Percentiles rank a stretch among this genome's conserved stretches.
Conservation (phyloP, 2,113 vertebrate genomes). For the Girardinichthys multiradiatus region DNA sequence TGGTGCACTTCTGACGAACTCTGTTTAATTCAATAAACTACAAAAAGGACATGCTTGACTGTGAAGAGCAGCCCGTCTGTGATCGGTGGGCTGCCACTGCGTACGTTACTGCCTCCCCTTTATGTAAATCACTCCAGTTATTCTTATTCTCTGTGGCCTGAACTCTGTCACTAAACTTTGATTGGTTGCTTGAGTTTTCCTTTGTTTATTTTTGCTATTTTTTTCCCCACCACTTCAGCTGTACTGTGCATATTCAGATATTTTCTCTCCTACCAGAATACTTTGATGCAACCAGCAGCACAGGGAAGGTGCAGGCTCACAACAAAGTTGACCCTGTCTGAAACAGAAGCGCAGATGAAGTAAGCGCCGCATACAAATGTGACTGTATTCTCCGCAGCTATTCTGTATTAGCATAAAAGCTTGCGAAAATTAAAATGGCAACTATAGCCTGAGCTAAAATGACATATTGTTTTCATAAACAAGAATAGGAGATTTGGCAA, state of each 20-base stretch:
- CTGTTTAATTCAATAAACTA: not conserved
- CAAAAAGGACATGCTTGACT: not conserved
- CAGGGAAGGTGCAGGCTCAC: constrained; percentile 34
- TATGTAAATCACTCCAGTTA: not conserved
- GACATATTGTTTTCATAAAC: constrained; percentile 21
- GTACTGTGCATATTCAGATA: constrained; percentile 29
- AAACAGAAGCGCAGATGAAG: constrained; percentile 34
- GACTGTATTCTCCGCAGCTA: constrained; percentile 21
- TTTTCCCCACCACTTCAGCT: constrained; percentile 19
- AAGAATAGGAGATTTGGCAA: constrained; percentile 15
- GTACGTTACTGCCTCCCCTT: not conserved
- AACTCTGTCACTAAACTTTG: constrained; percentile 19
- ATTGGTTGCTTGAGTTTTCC: constrained; percentile 8
- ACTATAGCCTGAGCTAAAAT: constrained; percentile 20
- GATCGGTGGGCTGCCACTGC: not conserved
- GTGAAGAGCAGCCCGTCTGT: not conserved
- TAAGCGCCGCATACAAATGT: constrained; percentile 50
- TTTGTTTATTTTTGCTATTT: constrained; percentile 27
- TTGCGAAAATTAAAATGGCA: constrained; percentile 27
- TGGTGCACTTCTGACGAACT: not conserved
- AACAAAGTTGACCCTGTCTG: constrained; percentile 43
- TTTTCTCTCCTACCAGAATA: constrained; percentile 38
- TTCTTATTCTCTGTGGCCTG: not conserved
- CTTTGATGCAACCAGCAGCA: constrained; percentile 39
- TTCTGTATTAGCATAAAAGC: constrained; percentile 39